Evolutionary conservation across 1,140 invertebrate genomes (phyloP).

Genomic region (Euglossa dilemma): DNA sequence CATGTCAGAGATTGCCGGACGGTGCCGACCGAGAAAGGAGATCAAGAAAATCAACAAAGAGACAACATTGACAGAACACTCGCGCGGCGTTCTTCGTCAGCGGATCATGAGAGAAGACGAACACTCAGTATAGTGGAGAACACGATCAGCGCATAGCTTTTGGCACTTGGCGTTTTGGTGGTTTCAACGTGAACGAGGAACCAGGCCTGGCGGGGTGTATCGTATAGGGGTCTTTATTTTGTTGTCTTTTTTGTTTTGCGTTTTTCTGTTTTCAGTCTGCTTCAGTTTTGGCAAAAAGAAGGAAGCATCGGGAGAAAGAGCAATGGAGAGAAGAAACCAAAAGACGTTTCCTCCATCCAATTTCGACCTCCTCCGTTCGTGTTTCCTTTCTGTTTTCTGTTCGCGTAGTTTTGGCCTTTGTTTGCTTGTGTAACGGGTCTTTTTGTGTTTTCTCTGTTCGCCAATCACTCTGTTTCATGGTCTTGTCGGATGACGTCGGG

Average conservation of each 20-base stretch:
- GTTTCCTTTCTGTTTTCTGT: neutral
- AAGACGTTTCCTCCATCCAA: neutral
- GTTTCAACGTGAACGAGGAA: constrained; percentile 22
- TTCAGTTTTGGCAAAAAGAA: no score
- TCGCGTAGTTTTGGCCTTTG: neutral
- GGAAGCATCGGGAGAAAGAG: neutral
- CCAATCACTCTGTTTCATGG: neutral
- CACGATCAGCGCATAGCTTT: constrained; percentile 53
- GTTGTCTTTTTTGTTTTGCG: neutral
- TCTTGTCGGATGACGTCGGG: constrained; percentile 1
- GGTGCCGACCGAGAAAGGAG: constrained; percentile 68
- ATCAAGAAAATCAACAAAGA: constrained; percentile 61
- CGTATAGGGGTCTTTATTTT: neutral
- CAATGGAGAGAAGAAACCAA: constrained; percentile 1
- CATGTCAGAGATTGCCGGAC: constrained; percentile 61
- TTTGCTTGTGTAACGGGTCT: neutral
- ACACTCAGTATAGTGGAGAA: constrained; percentile 48
- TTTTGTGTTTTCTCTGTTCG: neutral
- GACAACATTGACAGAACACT: constrained; percentile 22
- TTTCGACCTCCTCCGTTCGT: neutral
- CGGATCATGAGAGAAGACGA: constrained; percentile 53
- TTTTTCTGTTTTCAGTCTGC: neutral
- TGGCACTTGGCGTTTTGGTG: constrained; percentile 16
- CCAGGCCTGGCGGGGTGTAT: constrained; percentile 1
- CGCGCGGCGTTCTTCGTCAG: constrained; percentile 14